Evolutionary conservation across 2,888 invertebrate species (phyloP).

Genomic region (Xylota segnis): DNA sequence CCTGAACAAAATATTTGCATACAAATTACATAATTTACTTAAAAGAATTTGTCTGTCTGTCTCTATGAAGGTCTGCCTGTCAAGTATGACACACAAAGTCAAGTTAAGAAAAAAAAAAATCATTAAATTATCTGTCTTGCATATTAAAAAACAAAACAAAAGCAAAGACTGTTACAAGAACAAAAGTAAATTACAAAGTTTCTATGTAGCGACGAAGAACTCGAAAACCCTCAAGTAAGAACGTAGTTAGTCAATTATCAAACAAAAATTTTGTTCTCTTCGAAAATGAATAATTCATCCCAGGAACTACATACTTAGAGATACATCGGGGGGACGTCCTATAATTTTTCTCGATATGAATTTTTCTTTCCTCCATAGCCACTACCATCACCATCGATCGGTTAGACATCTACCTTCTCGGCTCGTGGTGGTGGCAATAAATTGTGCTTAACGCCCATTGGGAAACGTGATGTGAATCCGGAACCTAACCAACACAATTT

Average conservation of each 20-base stretch:
- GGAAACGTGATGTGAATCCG: slow-evolving; percentile 63
- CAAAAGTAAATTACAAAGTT: slow-evolving; percentile 13
- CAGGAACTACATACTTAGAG: slow-evolving; percentile 36
- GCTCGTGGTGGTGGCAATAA: slow-evolving; percentile 47
- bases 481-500: slow-evolving; percentile 34
- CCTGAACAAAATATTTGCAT: slow-evolving; percentile 22
- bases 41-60: not conserved
- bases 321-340: slow-evolving; percentile 16
- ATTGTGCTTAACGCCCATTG: slow-evolving; percentile 59
- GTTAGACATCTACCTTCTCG: not conserved
- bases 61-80: slow-evolving; percentile 14
- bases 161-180: slow-evolving; percentile 4
- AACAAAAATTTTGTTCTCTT: slow-evolving; percentile 36
- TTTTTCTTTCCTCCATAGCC: slow-evolving; percentile 33
- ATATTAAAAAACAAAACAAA: slow-evolving; percentile 28
- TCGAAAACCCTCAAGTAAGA: slow-evolving; percentile 22
- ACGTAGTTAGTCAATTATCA: slow-evolving; percentile 69
- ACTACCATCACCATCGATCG: not conserved
- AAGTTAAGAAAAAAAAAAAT: not conserved
- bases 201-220: not conserved
- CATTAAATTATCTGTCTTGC: slow-evolving; percentile 17
- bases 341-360: slow-evolving; percentile 43
- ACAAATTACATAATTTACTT: slow-evolving; percentile 32
- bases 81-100: slow-evolving; percentile 24
- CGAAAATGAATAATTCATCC: slow-evolving; percentile 71